Conservation (phyloP, 1,140 invertebrate genomes). For the Drosophila mojavensis region DNA sequence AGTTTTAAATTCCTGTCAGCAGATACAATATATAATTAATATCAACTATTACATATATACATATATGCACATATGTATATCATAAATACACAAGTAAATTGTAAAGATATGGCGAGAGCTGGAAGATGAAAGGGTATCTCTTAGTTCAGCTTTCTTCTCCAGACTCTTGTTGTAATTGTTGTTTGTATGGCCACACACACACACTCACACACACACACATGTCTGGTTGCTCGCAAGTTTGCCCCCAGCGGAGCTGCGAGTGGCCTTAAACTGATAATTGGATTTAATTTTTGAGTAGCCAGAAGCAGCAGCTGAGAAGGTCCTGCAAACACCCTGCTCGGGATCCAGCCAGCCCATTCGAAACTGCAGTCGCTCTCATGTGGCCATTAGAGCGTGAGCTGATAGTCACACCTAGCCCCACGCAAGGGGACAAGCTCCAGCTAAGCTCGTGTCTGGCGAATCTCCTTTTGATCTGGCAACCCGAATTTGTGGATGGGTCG, state of each 20-base stretch:
- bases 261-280: slow-evolving; percentile 82
- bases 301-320: slow-evolving; percentile 5
- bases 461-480: slow-evolving; percentile 44
- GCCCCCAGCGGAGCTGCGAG: slow-evolving; percentile 54
- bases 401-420: slow-evolving; percentile 44
- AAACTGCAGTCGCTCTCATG: slow-evolving; percentile 49
- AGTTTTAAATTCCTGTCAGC: no score
- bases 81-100: no score
- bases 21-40: no score
- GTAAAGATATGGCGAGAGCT: no score
- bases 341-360: slow-evolving; percentile 50
- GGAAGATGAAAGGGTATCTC: not conserved
- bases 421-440: slow-evolving; percentile 23
- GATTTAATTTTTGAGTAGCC: slow-evolving; percentile 81
- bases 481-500: slow-evolving; percentile 1
- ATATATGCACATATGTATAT: no score
- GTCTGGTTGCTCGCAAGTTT: slow-evolving; percentile 35
- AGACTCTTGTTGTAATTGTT: slow-evolving; percentile 23
- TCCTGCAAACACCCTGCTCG: slow-evolving; percentile 2
- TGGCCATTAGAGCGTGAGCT: slow-evolving; percentile 34
- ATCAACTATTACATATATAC: no score
- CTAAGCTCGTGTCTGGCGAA: slow-evolving; percentile 48
- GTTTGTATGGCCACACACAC: slow-evolving; percentile 30
- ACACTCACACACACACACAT: slow-evolving; percentile 21
- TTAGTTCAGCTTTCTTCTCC: not conserved